A percentile compares a stretch with the other conserved stretches of the same genome.
Conservation (phyloP, 2,797 vertebrate genomes). For the Phyllotis vaccarum region DNA sequence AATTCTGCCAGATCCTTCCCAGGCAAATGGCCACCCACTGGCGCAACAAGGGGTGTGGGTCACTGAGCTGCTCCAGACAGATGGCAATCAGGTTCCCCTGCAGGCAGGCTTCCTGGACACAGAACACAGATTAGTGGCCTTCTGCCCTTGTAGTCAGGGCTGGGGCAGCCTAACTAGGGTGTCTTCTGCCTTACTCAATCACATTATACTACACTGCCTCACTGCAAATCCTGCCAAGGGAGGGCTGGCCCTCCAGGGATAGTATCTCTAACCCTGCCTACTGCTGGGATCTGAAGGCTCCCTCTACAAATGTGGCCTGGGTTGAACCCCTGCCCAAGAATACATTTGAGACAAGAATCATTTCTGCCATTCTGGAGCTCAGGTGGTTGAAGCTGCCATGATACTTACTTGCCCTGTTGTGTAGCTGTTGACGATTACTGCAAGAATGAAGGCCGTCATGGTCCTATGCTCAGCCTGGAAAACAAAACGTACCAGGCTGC, state of each 20-base stretch:
- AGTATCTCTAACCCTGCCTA: rapidly evolving
- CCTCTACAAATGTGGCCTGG: too few relatives aligned
- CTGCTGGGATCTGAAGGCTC: not conserved
- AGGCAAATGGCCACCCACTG: constrained; percentile 99
- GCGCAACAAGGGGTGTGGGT: constrained; percentile 96
- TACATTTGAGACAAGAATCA: not conserved
- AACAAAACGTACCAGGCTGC: not conserved
- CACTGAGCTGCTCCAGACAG: constrained; percentile 98
- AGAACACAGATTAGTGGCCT: not conserved
- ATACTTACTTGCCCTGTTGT: constrained; percentile 95
- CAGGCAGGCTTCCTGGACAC: constrained; percentile 95
- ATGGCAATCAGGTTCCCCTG: constrained; percentile 98
- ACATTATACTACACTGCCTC: rapidly evolving
- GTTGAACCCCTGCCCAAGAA: not conserved
- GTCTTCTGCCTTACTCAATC: not conserved
- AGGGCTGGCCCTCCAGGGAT: not conserved
- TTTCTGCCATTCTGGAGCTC: too few relatives aligned
- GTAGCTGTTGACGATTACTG: constrained; percentile 98
- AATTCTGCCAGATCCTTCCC: constrained; percentile 99
- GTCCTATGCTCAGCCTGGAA: constrained; percentile 98
- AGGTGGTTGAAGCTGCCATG: rapidly evolving
- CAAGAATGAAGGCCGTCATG: constrained; percentile 98
- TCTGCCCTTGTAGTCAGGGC: not conserved
- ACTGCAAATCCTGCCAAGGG: rapidly evolving
- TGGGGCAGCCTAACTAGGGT: rapidly evolving